Evolutionary conservation across 1,140 invertebrate genomes (phyloP).

Genomic region (Nasonia vitripennis): DNA sequence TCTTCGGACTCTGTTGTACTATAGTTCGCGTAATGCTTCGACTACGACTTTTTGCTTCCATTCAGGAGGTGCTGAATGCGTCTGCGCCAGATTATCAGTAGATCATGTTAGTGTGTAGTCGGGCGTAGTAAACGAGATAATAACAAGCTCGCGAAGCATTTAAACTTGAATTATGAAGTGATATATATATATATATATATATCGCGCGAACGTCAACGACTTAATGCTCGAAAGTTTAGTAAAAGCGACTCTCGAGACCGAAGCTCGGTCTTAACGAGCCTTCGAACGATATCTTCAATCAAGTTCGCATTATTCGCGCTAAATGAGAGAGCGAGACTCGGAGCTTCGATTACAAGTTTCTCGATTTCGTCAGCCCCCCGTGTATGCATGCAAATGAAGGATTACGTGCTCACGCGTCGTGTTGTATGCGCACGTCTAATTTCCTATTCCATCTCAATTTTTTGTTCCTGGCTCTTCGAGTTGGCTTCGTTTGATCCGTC

Average conservation of each 20-base stretch:
- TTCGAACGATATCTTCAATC: conserved; percentile 6
- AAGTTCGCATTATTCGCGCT: not conserved
- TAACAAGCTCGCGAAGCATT: no score
- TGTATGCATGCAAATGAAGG: not conserved
- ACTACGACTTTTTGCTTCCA: no score
- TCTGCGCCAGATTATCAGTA: no score
- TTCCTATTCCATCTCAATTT: not conserved
- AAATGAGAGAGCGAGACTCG: not conserved
- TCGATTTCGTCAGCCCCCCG: not conserved
- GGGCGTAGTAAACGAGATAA: no score
- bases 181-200: not conserved
- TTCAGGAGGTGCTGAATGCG: no score
- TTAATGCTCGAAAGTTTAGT: not conserved
- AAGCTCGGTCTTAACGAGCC: not conserved
- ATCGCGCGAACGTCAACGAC: not conserved
- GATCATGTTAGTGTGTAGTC: no score
- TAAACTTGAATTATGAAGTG: no score
- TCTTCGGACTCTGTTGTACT: no score
- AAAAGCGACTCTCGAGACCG: not conserved
- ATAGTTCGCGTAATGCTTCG: no score
- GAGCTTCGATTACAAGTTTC: not conserved
- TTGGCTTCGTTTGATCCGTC: not conserved
- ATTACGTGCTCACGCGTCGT: not conserved
- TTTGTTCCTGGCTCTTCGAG: not conserved
- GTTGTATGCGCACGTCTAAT: not conserved